Base-by-base conservation (phyloP, 1,140 invertebrate genomes). In the Luehdorfia chinensis region DNA sequence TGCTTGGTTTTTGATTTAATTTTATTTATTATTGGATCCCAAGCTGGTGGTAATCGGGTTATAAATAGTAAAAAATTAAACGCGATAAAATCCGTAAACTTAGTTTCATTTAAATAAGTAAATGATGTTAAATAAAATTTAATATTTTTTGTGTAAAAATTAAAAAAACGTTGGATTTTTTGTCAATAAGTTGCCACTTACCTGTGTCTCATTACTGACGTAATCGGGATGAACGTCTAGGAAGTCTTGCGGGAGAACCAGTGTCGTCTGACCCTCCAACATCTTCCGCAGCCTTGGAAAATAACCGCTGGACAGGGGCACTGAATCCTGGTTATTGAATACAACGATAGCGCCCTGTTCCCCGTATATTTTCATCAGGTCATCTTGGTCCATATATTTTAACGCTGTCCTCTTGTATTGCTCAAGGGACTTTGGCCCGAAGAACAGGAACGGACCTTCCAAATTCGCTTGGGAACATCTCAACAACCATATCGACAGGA, bases 361-460 rank as follows among this genome's bases (percentile, higher is more conserved):
- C 5, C 67, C 69, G 46, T 88, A 87, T 13, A 87, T 77, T 43
- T 70, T 73, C 69, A 84, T 79, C 53, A 87, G 50, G 16, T 85
- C 79, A 66, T 87, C 83, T 53, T 87, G 79, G 2, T 84, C 80
- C 4, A 87, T 47, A 13, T 81, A 72, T 27, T 83, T 79, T 9
- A 90, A 59, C 0, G 88, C 88, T 16, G 88, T 81, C 25, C 86
- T 55, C 23, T 80, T 75, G 37, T 87, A 84, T 13, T 68, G 67
- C 12, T 77, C 65, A 0, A 90, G 61, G 5, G 80, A 79, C 18
- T 87, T 77, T 5, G 87, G 87, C 8, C 89, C 89, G 75, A 89
- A 90, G 50, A 90, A 86, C 2, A 90, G 46, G 56, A 89, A 90
- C 0, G 89, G 89, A 1, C 89, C 89, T 58, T 88, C 84, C 3